Evolutionary conservation across 2,797 vertebrate genomes (phyloP), one percentile per base, ranked within the genome.

Genomic region (Lacerta bilineata): DNA sequence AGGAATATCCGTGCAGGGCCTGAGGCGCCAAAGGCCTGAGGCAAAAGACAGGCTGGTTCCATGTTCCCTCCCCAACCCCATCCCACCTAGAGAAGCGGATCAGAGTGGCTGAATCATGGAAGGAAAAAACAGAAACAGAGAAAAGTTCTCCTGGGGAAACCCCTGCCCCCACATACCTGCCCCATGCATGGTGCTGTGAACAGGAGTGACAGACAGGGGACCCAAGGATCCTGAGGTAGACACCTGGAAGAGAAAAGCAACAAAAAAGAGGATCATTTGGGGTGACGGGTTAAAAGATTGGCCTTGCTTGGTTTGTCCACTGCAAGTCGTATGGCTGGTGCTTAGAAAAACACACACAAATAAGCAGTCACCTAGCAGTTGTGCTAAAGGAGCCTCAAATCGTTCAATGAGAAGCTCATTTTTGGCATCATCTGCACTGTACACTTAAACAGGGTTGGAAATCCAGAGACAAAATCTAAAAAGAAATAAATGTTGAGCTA

Each of bases 171-270:
- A 78, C 96, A 98, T 95, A 97, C 98, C 98, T 90, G 97, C 93
- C 96, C 97, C 98, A 20, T 98, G 97, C 97, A 98, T 95, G 90
- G 96, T 96, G 94, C 95, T 97, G n/a, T 97, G 97, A 85, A 96
- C 95, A 1, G 97, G 96, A 85, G 97, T 96, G 89, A 97, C 97
- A 7, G 98, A 96, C 90, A 98, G 97, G 90, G 98, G 97, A 87
- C 98, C 99, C 96, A 99, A 98, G 87, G 98, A 97, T 86, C 98
- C 98, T 87, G 98, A 97, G 55, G 97, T 96, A 93, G 98, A 96
- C 66, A 98, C 97, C 98, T 99, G 90, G 89, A 97, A 97, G 84
- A 93, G 39, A 83, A 90, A 17, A 94, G 69, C 89, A 90, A 85
- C 6, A 29, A 72, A 27, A 27, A 6, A 43, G 29, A 72, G 29